Evolutionary conservation across 2,113 vertebrate genomes (phyloP).

Genomic region (Otis tarda): DNA sequence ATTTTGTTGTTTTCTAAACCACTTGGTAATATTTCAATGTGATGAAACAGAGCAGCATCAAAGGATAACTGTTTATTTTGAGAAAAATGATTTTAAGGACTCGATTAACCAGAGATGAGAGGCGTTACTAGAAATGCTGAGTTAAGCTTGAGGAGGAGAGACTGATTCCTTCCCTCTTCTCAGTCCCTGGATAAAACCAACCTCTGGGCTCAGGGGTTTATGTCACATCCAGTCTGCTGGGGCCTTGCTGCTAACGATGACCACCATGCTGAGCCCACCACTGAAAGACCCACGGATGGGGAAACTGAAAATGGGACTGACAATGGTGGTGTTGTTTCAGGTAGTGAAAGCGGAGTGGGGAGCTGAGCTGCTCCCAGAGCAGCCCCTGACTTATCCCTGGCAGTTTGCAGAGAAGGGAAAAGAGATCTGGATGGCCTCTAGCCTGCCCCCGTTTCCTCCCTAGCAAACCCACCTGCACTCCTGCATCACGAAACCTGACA

Average conservation of each 20-base stretch:
- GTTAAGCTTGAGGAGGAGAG: background rate
- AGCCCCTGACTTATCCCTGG: background rate
- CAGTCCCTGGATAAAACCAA: background rate
- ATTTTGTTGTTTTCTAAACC: background rate
- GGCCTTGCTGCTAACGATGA: fast-evolving
- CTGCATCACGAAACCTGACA: background rate
- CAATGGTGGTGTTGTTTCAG: fast-evolving
- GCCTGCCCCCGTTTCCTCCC: background rate
- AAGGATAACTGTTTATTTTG: background rate
- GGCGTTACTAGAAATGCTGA: background rate
- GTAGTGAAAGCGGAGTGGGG: too few species aligned
- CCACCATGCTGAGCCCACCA: background rate
- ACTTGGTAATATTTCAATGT: background rate
- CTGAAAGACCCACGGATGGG: background rate
- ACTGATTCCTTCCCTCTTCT: background rate
- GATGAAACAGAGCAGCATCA: background rate
- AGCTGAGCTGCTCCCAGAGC: background rate
- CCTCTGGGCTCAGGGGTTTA: background rate
- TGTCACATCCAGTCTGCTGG: background rate
- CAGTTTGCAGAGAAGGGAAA: background rate
- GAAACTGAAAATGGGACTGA: background rate
- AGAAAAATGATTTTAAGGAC: background rate
- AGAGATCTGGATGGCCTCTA: background rate
- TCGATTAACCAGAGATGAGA: background rate
- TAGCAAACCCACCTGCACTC: background rate